Conservation (phyloP, 2,113 vertebrate genomes). For the Cacatua alba region DNA sequence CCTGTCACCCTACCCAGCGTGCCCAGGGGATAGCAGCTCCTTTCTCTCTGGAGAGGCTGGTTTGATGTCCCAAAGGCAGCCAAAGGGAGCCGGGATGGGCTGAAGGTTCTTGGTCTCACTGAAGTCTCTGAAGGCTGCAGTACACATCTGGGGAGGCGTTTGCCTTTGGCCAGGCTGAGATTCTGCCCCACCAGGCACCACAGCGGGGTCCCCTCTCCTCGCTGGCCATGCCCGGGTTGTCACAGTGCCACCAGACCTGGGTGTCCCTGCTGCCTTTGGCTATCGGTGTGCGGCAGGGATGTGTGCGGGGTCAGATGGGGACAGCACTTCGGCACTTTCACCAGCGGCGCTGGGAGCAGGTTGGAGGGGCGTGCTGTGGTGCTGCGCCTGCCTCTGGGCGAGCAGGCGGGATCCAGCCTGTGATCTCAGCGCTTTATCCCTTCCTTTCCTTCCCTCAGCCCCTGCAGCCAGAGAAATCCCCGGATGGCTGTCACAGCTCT, state of each 20-base stretch:
- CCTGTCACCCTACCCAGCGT: fast-evolving
- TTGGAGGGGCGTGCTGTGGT: neutral
- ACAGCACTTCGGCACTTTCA: neutral
- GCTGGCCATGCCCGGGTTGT: fast-evolving
- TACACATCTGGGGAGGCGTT: neutral
- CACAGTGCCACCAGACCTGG: neutral
- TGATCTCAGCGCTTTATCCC: conserved; percentile 5
- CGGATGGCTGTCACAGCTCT: neutral
- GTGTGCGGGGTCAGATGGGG: conserved; percentile 3
- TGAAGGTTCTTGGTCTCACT: neutral
- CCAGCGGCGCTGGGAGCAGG: neutral
- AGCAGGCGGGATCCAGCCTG: neutral
- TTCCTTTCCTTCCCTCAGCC: neutral
- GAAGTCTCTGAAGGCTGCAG: neutral
- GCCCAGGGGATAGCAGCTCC: neutral
- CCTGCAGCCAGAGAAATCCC: conserved; percentile 29
- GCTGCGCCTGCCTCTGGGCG: neutral
- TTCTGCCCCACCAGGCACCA: fast-evolving
- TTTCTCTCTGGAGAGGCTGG: neutral
- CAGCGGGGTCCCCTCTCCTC: fast-evolving
- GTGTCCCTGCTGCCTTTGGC: neutral
- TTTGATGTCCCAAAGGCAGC: neutral
- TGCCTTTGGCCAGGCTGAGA: neutral
- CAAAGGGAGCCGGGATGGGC: neutral
- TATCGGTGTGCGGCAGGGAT: fast-evolving